Percentiles rank a stretch among this genome's conserved stretches.
These are phyloP conservation scores for Drosophila tropicalis DNA, from an alignment of 1,140 invertebrate genomes.

Conservation along the genomic window DNA sequence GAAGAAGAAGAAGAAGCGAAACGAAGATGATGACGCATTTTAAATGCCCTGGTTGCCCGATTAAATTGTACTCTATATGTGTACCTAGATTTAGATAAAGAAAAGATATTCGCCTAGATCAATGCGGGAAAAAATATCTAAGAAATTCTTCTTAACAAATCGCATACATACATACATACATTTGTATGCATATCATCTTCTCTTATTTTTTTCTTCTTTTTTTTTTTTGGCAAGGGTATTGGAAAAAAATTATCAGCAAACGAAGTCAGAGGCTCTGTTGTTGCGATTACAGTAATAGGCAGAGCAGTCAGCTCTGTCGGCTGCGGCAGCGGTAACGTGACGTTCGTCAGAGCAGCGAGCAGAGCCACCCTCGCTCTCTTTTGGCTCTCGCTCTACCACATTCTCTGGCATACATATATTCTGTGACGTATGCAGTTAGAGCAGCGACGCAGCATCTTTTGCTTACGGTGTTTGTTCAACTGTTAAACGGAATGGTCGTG, in stretches of 20 bases:
- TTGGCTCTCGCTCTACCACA: background rate
- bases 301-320: background rate
- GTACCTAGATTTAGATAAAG: no score
- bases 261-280: constrained; percentile 22
- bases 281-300: constrained; percentile 34
- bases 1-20: background rate
- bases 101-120: no score
- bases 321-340: background rate
- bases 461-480: constrained; percentile 51
- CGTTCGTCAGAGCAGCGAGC: background rate
- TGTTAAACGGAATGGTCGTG: constrained; percentile 50
- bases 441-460: constrained; percentile 35
- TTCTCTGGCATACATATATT: background rate
- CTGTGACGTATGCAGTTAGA: constrained; percentile 7
- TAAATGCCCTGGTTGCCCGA: background rate
- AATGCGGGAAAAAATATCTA: no score
- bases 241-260: constrained; percentile 33
- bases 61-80: background rate
- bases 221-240: background rate
- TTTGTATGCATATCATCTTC: background rate
- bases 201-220: background rate
- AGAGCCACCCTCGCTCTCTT: constrained; percentile 27
- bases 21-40: background rate
- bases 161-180: no score
- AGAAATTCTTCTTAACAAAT: background rate